A percentile compares a stretch with the other conserved stretches of the same genome.
These are phyloP conservation scores for Montipora capricornis DNA, from an alignment of 64 coral and sea anemone genomes.

Conservation along the genomic window DNA sequence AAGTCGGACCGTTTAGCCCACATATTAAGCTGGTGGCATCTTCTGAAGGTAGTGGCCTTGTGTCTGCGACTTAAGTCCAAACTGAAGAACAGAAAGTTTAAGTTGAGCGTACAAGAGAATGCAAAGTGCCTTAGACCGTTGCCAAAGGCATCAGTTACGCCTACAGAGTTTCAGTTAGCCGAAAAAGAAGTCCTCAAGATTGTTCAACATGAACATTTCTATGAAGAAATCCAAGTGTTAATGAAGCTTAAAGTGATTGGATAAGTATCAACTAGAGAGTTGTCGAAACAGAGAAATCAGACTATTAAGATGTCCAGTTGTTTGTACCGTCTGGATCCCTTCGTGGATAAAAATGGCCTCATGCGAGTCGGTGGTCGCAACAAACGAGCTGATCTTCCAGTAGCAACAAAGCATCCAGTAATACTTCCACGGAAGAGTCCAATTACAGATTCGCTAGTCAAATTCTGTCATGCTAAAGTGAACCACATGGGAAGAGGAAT, in stretches of 20 bases:
- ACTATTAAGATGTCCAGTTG: constrained; percentile 2
- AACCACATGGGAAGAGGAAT: no score
- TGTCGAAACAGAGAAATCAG: constrained; percentile 18
- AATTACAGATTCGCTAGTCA: no score
- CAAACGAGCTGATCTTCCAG: background rate
- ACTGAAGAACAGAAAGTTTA: background rate
- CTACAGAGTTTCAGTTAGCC: constrained; percentile 1
- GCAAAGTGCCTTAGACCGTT: background rate
- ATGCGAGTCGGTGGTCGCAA: background rate
- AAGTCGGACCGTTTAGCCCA: no score
- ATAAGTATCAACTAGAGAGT: background rate
- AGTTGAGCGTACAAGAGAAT: background rate
- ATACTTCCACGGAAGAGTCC: background rate
- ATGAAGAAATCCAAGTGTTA: constrained; percentile 13
- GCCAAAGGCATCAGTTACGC: background rate
- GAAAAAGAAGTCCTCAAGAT: constrained; percentile 27
- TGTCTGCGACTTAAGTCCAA: constrained; percentile 7
- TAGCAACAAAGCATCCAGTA: constrained; percentile 16
- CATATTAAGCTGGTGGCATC: no score
- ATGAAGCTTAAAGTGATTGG: background rate
- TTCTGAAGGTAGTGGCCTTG: background rate
- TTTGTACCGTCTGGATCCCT: constrained; percentile 35
- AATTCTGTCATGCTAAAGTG: no score
- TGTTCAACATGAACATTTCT: constrained; percentile 34
- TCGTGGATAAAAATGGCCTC: constrained; percentile 11